These are phyloP conservation scores for Archips xylosteana DNA, from an alignment of 2,888 invertebrate genomes.

Conservation along the genomic window DNA sequence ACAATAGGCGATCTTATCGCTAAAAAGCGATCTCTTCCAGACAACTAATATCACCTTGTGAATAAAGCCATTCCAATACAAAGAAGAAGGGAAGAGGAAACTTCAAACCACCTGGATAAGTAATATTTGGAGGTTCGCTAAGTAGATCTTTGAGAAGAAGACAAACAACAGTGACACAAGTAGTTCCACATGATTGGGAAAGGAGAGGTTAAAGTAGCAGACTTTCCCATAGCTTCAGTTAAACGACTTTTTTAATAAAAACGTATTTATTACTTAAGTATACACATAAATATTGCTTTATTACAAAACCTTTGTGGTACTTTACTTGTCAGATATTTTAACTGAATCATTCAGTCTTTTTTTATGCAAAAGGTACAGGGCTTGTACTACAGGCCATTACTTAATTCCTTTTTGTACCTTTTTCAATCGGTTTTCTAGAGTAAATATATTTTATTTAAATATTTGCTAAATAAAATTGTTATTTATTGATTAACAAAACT, in stretches of 20 bases:
- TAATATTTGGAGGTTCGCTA: no score
- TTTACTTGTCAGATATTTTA: conserved; percentile 38
- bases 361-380: conserved; percentile 19
- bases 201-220: no score
- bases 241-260: conserved; percentile 42
- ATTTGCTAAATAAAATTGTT: background rate
- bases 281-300: conserved; percentile 51
- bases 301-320: conserved; percentile 39
- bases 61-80: no score
- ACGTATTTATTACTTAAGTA: conserved; percentile 51
- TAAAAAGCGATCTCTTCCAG: no score
- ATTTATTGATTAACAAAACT: conserved; percentile 17
- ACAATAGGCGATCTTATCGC: no score
- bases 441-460: conserved; percentile 1
- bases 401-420: conserved; percentile 14
- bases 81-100: no score
- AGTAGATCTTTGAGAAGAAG: no score
- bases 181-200: no score
- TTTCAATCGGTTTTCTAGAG: background rate
- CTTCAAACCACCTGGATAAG: no score
- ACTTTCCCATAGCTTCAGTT: conserved; percentile 33
- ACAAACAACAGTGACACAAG: no score
- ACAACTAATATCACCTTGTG: no score
- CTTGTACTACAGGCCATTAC: conserved; percentile 1
- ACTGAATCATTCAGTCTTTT: conserved; percentile 35